These are phyloP conservation scores for Drosophila elegans DNA, from an alignment of 1,140 invertebrate genomes.

Conservation along the genomic window DNA sequence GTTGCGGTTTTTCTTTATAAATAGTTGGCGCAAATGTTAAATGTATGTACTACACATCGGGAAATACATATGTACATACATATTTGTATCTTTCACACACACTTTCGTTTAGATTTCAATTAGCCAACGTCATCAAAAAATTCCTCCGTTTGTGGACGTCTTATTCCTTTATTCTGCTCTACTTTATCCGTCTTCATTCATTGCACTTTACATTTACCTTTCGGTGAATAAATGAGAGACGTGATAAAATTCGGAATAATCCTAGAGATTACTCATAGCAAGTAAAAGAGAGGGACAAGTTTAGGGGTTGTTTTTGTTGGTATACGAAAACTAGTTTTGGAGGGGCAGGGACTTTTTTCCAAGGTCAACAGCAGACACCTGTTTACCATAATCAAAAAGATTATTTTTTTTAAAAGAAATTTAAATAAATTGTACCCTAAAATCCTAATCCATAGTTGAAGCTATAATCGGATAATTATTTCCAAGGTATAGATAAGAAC, in stretches of 20 bases:
- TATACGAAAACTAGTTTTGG: conserved; percentile 30
- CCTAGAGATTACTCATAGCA: background rate
- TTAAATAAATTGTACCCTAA: too few species aligned
- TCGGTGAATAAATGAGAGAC: background rate
- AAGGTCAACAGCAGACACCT: conserved; percentile 29
- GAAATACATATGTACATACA: conserved; percentile 9
- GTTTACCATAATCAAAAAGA: background rate
- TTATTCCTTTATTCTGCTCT: conserved; percentile 3
- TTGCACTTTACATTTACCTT: conserved; percentile 8
- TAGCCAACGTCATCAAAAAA: conserved; percentile 48
- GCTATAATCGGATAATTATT: too few species aligned
- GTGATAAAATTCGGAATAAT: background rate
- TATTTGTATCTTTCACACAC: conserved; percentile 15
- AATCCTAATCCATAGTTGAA: background rate
- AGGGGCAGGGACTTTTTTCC: conserved; percentile 25
- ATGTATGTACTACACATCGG: conserved; percentile 15
- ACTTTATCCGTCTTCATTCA: background rate
- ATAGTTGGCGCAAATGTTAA: conserved; percentile 58
- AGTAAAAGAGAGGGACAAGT: background rate
- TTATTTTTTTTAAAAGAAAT: background rate
- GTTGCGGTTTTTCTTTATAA: conserved; percentile 58
- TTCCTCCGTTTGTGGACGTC: conserved; percentile 57
- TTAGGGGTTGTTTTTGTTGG: conserved; percentile 28
- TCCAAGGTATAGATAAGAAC: background rate
- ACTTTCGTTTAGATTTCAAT: conserved; percentile 54